Percentiles rank a stretch among this genome's conserved stretches.
These are phyloP conservation scores for Chalcis sispes DNA, from an alignment of 2,888 invertebrate species.

Conservation along the genomic window DNA sequence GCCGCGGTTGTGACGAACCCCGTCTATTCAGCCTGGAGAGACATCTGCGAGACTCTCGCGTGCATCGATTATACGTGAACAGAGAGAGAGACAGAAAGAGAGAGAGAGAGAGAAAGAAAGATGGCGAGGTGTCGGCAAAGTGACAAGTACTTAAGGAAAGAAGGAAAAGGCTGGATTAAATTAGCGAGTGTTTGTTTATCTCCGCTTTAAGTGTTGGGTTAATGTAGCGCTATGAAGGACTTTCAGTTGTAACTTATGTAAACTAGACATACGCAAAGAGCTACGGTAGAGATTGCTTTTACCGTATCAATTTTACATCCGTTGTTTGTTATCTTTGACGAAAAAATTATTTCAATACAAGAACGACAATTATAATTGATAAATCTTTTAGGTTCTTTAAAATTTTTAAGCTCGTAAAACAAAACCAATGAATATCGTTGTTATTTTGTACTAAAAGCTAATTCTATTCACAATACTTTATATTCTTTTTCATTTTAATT, in stretches of 20 bases:
- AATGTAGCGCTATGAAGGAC: not conserved
- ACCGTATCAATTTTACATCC: too few relatives aligned
- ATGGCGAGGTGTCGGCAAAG: not conserved
- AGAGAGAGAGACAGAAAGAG: not conserved
- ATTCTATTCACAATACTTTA: too few relatives aligned
- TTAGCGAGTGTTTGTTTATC: slow-evolving; percentile 23
- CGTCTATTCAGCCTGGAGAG: slow-evolving; percentile 34
- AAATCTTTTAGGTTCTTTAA: too few relatives aligned
- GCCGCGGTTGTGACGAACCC: not conserved
- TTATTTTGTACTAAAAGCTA: too few relatives aligned
- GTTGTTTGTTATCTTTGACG: too few relatives aligned
- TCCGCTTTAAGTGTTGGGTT: not conserved
- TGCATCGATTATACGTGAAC: slow-evolving; percentile 56
- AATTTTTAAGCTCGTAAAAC: too few relatives aligned
- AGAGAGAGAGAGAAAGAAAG: not conserved
- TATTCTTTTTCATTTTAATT: too few relatives aligned
- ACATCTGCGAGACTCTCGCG: slow-evolving; percentile 42
- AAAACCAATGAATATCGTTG: too few relatives aligned
- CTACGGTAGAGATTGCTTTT: too few relatives aligned
- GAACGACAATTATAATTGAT: too few relatives aligned
- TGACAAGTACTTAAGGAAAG: not conserved
- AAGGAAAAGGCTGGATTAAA: not conserved
- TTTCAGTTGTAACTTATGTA: slow-evolving; percentile 14
- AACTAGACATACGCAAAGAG: too few relatives aligned
- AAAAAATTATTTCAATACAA: too few relatives aligned